Percentiles rank a stretch among this genome's conserved stretches.
Evolutionary conservation across 2,113 vertebrate genomes (phyloP).

Genomic region (Percina caprodes): DNA sequence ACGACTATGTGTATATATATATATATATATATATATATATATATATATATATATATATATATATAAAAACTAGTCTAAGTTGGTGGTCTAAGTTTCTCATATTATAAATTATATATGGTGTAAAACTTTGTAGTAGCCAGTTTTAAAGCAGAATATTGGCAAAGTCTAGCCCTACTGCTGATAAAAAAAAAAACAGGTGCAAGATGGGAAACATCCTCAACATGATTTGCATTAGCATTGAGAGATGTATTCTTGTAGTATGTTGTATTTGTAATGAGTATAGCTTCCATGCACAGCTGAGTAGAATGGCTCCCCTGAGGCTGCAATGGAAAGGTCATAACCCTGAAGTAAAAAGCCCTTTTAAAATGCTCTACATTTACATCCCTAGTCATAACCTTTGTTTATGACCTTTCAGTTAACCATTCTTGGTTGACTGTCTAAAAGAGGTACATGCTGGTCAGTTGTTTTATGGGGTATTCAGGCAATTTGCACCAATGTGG

Average conservation of each 20-base stretch:
- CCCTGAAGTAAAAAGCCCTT: constrained; percentile 12
- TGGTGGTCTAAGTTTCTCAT: not conserved
- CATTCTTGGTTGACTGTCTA: not conserved
- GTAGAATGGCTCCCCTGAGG: constrained; percentile 11
- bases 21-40: too few species aligned
- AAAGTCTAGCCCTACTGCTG: not conserved
- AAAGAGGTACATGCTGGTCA: not conserved
- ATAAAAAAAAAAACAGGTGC: not conserved
- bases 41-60: too few species aligned
- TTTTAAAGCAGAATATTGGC: too few species aligned
- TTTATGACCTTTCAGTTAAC: not conserved
- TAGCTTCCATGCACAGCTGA: constrained; percentile 24
- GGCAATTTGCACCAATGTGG: not conserved
- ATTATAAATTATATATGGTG: not conserved
- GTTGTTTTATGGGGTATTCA: not conserved
- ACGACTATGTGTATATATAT: too few species aligned
- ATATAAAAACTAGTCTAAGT: not conserved
- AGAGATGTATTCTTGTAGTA: constrained; percentile 9
- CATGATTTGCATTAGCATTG: constrained; percentile 10
- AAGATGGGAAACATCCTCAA: not conserved
- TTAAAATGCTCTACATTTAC: constrained; percentile 57
- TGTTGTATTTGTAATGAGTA: not conserved
- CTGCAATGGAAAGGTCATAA: constrained; percentile 47
- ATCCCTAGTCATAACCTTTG: constrained; percentile 27
- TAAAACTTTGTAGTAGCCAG: not conserved